These are phyloP conservation scores for Neuroscelio doddi DNA, from an alignment of 2,888 invertebrate species.

Conservation along the genomic window DNA sequence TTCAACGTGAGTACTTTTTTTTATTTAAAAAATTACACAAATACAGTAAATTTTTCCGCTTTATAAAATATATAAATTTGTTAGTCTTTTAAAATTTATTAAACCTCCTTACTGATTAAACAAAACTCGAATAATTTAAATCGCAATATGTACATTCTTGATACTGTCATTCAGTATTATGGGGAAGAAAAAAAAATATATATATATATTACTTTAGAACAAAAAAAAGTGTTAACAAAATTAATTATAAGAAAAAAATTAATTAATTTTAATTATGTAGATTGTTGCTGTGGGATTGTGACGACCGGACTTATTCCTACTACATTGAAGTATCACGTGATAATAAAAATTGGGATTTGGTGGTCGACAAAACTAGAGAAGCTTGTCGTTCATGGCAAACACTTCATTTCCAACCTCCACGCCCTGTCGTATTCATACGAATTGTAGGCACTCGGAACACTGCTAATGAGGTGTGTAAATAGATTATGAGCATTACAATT, in stretches of 20 bases:
- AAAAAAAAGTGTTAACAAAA: neutral
- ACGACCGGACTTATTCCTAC: conserved; percentile 94
- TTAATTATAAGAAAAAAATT: no score
- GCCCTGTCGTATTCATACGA: conserved; percentile 93
- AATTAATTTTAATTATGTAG: conserved; percentile 64
- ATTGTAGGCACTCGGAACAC: conserved; percentile 98
- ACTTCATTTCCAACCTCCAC: conserved; percentile 82
- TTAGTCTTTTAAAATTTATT: no score
- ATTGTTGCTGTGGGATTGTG: conserved; percentile 97
- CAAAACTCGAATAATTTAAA: no score
- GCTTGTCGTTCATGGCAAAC: conserved; percentile 96
- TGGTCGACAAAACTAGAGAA: conserved; percentile 90
- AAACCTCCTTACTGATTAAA: no score
- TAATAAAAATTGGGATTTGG: conserved; percentile 92
- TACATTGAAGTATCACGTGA: conserved; percentile 96
- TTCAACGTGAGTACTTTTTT: no score
- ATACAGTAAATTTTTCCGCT: no score
- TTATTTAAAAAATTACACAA: no score
- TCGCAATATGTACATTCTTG: no score
- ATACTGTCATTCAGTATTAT: no score
- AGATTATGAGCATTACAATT: neutral
- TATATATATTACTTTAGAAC: neutral
- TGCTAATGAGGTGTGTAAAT: conserved; percentile 87
- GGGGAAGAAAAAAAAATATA: neutral
- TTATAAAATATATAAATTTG: no score